A percentile compares a stretch with the other conserved stretches of the same genome.
phyloP scores from a whole-genome alignment of 2,113 vertebrate genomes.

The Cheirogaleus medius region DNA sequence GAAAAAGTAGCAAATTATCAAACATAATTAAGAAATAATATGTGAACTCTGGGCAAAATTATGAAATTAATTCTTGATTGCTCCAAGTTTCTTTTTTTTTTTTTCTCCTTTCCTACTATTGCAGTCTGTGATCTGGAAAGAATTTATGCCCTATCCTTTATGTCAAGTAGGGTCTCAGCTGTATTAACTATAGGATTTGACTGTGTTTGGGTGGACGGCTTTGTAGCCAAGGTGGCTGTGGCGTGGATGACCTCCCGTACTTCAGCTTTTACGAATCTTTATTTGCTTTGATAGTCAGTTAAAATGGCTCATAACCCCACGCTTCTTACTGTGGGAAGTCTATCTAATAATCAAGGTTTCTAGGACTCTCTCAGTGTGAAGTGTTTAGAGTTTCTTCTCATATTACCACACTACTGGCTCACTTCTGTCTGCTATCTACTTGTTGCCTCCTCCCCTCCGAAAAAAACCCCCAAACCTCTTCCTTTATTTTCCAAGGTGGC shows the following conservation, averaged over 20 bases:
- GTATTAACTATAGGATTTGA: not conserved
- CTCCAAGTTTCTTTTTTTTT: not conserved
- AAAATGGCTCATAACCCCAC: not conserved
- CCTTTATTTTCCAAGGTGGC: not conserved
- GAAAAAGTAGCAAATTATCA: conserved; percentile 39
- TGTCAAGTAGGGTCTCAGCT: not conserved
- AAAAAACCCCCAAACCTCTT: not conserved
- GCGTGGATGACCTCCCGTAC: not conserved
- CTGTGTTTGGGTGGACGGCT: not conserved
- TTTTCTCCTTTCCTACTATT: not conserved
- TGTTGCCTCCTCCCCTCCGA: rapidly evolving
- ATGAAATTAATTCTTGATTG: conserved; percentile 6
- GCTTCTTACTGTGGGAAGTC: not conserved
- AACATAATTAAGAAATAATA: conserved; percentile 23
- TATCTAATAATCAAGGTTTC: not conserved
- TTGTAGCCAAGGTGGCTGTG: not conserved
- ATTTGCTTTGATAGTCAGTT: conserved; percentile 18
- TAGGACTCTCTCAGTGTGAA: not conserved
- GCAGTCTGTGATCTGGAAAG: not conserved
- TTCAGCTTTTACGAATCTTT: not conserved
- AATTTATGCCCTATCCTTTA: not conserved
- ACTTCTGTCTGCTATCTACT: not conserved
- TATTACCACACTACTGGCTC: not conserved
- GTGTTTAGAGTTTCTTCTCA: not conserved
- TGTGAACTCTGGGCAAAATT: not conserved